A percentile compares a stretch with the other conserved stretches of the same genome.
These are phyloP conservation scores for Elaphurus davidianus DNA, from an alignment of 2,113 vertebrate genomes.

Conservation along the genomic window DNA sequence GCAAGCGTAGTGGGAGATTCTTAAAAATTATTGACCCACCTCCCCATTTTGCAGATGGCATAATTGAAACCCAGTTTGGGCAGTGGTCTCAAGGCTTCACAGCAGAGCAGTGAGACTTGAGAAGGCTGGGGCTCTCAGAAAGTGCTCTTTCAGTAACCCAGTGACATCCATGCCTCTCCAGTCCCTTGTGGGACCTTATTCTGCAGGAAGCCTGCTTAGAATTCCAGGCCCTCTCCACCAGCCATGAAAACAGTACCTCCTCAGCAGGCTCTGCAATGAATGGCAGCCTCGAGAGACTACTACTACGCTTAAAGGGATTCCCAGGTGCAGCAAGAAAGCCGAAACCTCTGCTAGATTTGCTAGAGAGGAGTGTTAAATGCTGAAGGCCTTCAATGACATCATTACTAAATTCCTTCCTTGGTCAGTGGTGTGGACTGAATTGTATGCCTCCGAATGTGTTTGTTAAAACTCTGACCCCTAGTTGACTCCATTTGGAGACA, in stretches of 20 bases:
- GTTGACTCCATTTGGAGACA: not conserved
- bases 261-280: not conserved
- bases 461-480: not conserved
- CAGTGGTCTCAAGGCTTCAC: not conserved
- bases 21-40: not conserved
- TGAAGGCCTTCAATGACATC: not conserved
- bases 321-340: not conserved
- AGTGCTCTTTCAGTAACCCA: not conserved
- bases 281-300: not conserved
- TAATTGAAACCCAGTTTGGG: not conserved
- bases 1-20: not conserved
- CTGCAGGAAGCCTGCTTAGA: not conserved
- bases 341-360: not conserved
- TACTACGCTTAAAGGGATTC: not conserved
- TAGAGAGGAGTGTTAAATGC: not conserved
- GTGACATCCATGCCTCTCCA: fast-evolving
- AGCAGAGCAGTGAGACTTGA: not conserved
- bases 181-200: not conserved
- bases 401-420: not conserved
- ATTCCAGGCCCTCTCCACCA: not conserved
- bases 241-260: too few species aligned
- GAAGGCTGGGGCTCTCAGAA: not conserved
- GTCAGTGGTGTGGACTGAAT: not conserved
- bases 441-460: not conserved
- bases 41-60: not conserved